Base-by-base conservation (phyloP, 2,113 vertebrate genomes). In the Entosphenus tridentatus region DNA sequence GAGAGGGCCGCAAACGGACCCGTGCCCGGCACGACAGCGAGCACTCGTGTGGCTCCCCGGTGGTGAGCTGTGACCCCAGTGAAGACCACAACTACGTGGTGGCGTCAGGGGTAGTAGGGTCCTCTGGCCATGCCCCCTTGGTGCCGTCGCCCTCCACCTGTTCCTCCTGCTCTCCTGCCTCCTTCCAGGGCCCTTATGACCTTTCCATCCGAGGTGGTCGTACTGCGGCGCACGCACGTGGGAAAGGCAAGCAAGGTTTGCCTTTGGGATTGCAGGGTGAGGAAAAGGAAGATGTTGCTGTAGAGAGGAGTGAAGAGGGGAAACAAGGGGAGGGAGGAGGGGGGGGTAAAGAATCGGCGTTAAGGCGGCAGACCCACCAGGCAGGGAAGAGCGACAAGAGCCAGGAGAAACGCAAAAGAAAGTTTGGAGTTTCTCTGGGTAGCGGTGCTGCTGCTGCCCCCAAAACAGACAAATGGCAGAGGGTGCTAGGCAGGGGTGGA, bases 71-170 rank as follows among this genome's bases (percentile, higher is more conserved):
- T 56, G 88, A 93, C 80, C 87, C 87, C 58, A 87, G 92, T 81
- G 88, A 93, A 73, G 92, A 96, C 73, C 88, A 92, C 83, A 96
- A 86, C 71, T 93, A 95, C 78, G 92, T 89, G 81, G 91, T 85
- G 74, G 88, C 86, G 79, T 88, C 86, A 79, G n/a, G 21, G 62
- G 62, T 16, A 8, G 59, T 65, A 3, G n/a, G 21, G 21, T 9
- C 62, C 21, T 2, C n/a, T 65, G 62, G 62, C 62, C 21, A 16
- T 11, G n/a, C n/a, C 9, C 21, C 62, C 21, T 21, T 65, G n/a
- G 62, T 65, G 62, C 21, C 62, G 21, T n/a, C n/a, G n/a, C 21
- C 62, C 21, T 83, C 86, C 70, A 76, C 83, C 71, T 82, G 81
- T 77, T 74, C 79, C n/a, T 84, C 82, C 1, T 87, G 80, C 8